These are phyloP conservation scores for Xyliphius kryptos DNA, from an alignment of 2,113 vertebrate genomes.

Conservation along the genomic window DNA sequence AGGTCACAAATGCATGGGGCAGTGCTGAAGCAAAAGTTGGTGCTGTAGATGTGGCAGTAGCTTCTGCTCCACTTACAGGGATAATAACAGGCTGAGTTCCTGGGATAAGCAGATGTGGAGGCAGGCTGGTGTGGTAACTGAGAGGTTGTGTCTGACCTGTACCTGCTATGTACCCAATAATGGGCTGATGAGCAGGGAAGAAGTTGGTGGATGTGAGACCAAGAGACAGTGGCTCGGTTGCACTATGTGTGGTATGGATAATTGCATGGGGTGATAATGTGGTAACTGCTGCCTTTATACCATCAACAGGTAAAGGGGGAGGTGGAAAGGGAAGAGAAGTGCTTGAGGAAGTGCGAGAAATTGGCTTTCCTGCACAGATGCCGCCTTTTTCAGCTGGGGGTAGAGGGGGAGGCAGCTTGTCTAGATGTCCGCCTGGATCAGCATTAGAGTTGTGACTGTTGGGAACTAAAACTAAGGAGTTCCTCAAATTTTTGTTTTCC, in stretches of 20 bases:
- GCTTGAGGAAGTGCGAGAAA: conserved; percentile 62
- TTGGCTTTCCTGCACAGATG: conserved; percentile 77
- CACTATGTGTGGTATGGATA: conserved; percentile 86
- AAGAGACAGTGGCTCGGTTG: conserved; percentile 79
- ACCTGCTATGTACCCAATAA: conserved; percentile 86
- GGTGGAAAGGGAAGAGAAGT: conserved; percentile 63
- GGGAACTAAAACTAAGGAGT: conserved; percentile 86
- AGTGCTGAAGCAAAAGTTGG: conserved; percentile 75
- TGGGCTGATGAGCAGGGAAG: conserved; percentile 79
- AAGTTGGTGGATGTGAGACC: conserved; percentile 78
- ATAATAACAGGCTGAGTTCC: conserved; percentile 88
- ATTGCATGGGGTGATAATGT: conserved; percentile 83
- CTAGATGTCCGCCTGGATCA: conserved; percentile 67
- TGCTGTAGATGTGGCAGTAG: conserved; percentile 75
- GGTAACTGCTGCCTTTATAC: conserved; percentile 70
- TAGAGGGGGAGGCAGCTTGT: conserved; percentile 68
- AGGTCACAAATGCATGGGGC: conserved; percentile 82
- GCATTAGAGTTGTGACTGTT: conserved; percentile 74
- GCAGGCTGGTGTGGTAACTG: conserved; percentile 78
- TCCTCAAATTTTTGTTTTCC: conserved; percentile 74
- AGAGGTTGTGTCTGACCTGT: conserved; percentile 63
- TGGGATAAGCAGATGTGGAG: conserved; percentile 91
- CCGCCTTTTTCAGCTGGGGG: conserved; percentile 71
- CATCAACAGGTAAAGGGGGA: conserved; percentile 74
- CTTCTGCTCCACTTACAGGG: conserved; percentile 72